Evolutionary conservation across 2,113 vertebrate genomes (phyloP).

Genomic region (Hiodon alosoides): DNA sequence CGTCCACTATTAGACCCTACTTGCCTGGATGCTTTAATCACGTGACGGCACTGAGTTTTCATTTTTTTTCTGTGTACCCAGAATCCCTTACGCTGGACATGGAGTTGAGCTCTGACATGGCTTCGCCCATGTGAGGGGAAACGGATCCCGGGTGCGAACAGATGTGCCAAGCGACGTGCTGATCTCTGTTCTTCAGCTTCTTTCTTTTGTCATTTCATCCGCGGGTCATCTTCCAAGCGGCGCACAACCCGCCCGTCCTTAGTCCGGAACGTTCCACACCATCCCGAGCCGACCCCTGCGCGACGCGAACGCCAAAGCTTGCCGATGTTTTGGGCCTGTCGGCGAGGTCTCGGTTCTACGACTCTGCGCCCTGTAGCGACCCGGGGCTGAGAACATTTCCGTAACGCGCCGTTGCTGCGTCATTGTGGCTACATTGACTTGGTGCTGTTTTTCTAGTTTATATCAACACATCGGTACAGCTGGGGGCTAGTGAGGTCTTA

Average conservation of each 20-base stretch:
- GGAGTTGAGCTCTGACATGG: slow-evolving; percentile 56
- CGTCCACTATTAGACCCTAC: no score
- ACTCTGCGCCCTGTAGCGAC: no score
- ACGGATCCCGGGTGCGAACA: not conserved
- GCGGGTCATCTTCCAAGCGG: not conserved
- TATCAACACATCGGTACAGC: not conserved
- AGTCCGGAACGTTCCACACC: not conserved
- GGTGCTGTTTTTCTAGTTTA: not conserved
- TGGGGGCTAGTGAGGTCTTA: not conserved
- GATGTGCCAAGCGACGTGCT: not conserved
- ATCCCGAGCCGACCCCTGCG: not conserved
- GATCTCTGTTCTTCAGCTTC: not conserved
- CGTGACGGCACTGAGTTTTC: not conserved
- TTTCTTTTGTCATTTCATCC: not conserved
- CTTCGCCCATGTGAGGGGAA: slow-evolving; percentile 58
- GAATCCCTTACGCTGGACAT: slow-evolving; percentile 93
- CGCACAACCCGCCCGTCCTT: not conserved
- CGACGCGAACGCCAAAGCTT: not conserved
- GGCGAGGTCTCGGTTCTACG: no score
- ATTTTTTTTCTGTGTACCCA: slow-evolving; percentile 47
- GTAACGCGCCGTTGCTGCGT: not conserved
- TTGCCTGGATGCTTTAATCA: not conserved
- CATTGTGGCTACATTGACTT: not conserved
- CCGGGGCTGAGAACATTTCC: not conserved
- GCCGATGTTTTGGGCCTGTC: no score